Evolutionary conservation across 2,797 vertebrate species (phyloP), one percentile per base, ranked within the genome.

Genomic region (Labeo calbasu): DNA sequence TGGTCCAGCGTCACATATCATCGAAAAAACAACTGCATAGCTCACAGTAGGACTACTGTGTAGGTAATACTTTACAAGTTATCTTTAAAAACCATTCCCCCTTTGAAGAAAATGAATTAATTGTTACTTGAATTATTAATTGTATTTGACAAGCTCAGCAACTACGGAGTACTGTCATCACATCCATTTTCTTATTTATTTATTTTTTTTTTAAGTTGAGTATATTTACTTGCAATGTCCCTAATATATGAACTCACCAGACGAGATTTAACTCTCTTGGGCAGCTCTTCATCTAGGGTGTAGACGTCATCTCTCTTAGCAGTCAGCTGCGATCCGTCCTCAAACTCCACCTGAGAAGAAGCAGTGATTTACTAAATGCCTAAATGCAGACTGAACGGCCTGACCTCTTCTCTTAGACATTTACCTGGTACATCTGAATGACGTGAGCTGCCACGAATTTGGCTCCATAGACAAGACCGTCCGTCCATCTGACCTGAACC

Each of bases 401-500:
- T 57, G 3, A 77, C 28, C 5, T 15, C 11, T 21, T 11, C 10
- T 61, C 4, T 14, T 11, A 21, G n/a, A 72, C n/a, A 7, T 21
- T 90, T 93, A 99, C 98, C 96, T 98, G 96, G 90, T 99, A 99
- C 97, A 99, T 99, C 88, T 98, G 97, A 91, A 97, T 96, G 85
- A 96, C 93, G 7, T 97, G 98, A 11, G 97, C 96, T 63, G 97
- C 96, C 0, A 99, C 98, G 89, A 99, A 99, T 90, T 97, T 99
- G 83, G 97, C 98, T 89, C 98, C 98, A 1, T 99, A 99, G 85
- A 99, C 93, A 87, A 99, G 94, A 32, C 98, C 97, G 0, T 99
- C 98, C 0, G 98, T 99, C 98, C 98, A 99, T 86, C 97, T 96
- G 86, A 99, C 98, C 91, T 99, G 97, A 79, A 99, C 98, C n/a